A percentile compares a stretch with the other conserved stretches of the same genome.
These are phyloP conservation scores for Tenthredo mesomela DNA, from an alignment of 2,888 invertebrate genomes.

Conservation along the genomic window DNA sequence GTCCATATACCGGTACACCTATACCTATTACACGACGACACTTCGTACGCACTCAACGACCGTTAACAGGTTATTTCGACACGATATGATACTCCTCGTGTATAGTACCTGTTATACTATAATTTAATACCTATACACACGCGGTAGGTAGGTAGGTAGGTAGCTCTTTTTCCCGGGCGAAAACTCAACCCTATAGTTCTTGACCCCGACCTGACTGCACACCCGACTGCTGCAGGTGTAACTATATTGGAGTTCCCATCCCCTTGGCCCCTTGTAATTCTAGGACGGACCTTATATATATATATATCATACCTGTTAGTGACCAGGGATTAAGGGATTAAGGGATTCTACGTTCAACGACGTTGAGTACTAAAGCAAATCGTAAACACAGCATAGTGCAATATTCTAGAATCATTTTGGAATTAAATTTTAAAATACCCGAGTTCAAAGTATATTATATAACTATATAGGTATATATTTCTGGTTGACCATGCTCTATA, in stretches of 20 bases:
- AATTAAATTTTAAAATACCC: background rate
- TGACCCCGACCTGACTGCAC: conserved; percentile 14
- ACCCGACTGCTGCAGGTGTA: conserved; percentile 17
- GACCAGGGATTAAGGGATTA: conserved; percentile 24
- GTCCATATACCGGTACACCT: background rate
- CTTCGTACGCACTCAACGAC: background rate
- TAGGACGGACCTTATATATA: background rate
- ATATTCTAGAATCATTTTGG: background rate
- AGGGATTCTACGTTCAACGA: background rate
- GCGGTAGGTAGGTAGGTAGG: too few relatives aligned
- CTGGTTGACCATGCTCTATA: conserved; percentile 32
- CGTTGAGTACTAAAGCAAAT: background rate
- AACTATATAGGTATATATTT: background rate
- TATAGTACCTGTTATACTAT: conserved; percentile 11
- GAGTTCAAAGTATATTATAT: background rate
- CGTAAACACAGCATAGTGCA: background rate
- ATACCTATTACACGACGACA: background rate
- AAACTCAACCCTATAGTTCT: conserved; percentile 16
- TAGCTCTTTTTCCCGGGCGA: background rate
- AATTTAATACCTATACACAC: background rate
- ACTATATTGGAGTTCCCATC: background rate
- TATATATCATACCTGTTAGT: conserved; percentile 12
- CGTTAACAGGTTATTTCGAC: conserved; percentile 38
- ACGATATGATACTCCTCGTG: conserved; percentile 13
- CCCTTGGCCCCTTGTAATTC: conserved; percentile 28